Base-by-base conservation (phyloP, 2,888 invertebrate genomes). In the Linnaemya vulpina region DNA sequence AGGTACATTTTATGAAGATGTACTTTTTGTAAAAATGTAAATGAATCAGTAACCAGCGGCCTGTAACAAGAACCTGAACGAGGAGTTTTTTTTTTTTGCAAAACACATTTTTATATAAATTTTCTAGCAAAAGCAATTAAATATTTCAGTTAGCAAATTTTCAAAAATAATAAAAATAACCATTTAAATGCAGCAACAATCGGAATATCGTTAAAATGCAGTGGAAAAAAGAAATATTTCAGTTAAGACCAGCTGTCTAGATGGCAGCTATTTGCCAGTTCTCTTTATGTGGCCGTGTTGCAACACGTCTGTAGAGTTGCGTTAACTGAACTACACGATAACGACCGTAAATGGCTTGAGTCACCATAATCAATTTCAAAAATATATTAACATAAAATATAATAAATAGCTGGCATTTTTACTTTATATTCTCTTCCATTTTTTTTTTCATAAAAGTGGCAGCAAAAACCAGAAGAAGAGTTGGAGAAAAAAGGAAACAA, bases 311-410 rank as follows among this genome's bases (percentile, higher is more conserved):
- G 17, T 15, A 70, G 60, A 62, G 17, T 60, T 62, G 62, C 49
- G 60, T 68, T 38, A 77, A 70, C 51, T 68, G 17, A 70, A 70
- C 49, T 65, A 73, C 58, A 67, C 38, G 53, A 25, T 73, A 67
- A 40, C 60, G 67, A 58, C 76, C 82, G 25, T 82, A 77, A 30
- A 82, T 43, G 71, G 76, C 7, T 71, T 67, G 58, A 65, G 49
- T 77, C 65, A 51, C 76, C 82, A 82, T 71, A 76, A 82, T 76
- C 70, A 82, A 82, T 71, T 70, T 76, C 60, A 67, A 4, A 58
- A 71, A 63, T 63, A 80, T 74, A 80, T 80, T 80, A 80, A 74
- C 73, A 80, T 80, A 80, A 74, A 67, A 80, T 60, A 67, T 67
- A 74, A 60, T 74, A 80, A 80, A 74, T 67, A 67, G 30, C 46